Conservation (phyloP, 2,113 vertebrate genomes). For the Globicephala melas region DNA sequence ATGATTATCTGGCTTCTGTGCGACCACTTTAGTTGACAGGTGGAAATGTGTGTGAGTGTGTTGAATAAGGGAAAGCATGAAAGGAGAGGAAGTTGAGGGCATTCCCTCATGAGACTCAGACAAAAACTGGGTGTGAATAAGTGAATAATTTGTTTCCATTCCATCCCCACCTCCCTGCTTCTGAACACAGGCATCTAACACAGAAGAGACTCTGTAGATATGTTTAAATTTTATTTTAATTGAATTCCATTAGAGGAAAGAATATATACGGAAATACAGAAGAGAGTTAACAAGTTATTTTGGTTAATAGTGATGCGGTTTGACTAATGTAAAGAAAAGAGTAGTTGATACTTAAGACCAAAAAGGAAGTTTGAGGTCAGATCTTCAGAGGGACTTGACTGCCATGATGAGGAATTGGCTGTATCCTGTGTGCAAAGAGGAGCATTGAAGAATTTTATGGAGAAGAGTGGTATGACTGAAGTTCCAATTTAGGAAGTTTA, state of each 20-base stretch:
- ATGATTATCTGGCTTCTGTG: background rate
- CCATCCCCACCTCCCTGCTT: background rate
- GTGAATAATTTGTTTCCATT: background rate
- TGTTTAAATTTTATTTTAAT: background rate
- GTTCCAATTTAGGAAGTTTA: background rate
- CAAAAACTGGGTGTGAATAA: background rate
- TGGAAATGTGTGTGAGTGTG: background rate
- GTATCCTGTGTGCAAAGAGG: background rate
- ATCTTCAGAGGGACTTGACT: background rate
- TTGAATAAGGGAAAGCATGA: background rate
- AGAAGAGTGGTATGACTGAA: background rate
- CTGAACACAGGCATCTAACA: background rate
- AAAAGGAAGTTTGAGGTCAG: background rate
- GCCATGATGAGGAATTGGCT: background rate
- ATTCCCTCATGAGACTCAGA: background rate
- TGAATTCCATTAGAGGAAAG: background rate
- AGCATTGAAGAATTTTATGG: background rate
- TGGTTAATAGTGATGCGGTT: background rate
- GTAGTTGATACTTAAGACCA: background rate
- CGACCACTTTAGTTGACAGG: conserved; percentile 4
- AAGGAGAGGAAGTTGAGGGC: background rate
- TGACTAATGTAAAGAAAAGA: background rate
- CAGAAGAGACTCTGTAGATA: background rate
- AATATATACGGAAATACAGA: background rate
- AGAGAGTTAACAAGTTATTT: background rate